Conservation (phyloP, 2,888 invertebrate genomes). For the Trichogramma dendrolimi region DNA sequence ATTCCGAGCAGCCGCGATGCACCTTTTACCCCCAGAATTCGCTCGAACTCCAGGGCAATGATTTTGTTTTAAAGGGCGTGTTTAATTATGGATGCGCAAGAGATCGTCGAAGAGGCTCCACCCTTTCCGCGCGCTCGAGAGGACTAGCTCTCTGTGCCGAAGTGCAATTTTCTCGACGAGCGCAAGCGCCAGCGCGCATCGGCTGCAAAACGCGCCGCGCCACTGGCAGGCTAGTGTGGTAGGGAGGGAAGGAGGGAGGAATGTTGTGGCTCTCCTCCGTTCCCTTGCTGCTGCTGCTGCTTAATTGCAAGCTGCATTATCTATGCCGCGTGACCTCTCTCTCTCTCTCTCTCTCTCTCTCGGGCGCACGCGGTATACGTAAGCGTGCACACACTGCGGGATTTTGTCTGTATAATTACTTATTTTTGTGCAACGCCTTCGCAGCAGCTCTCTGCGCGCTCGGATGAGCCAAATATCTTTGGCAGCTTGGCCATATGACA, state of each 20-base stretch:
- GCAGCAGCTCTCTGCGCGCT: constrained; percentile 30
- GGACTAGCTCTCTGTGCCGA: constrained; percentile 17
- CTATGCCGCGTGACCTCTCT: constrained; percentile 41
- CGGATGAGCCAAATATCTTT: constrained; percentile 48
- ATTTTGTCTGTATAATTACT: constrained; percentile 16
- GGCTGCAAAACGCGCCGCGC: constrained; percentile 29
- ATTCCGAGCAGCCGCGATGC: constrained; percentile 23
- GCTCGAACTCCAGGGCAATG: constrained; percentile 46
- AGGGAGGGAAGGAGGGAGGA: not conserved
- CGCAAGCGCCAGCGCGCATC: constrained; percentile 11
- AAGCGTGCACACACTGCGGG: no score
- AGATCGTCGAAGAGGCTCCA: constrained; percentile 47
- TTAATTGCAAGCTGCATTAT: constrained; percentile 52
- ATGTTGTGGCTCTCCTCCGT: not conserved
- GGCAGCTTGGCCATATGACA: constrained; percentile 43
- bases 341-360: not conserved
- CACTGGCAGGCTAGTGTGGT: constrained; percentile 35
- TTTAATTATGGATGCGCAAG: constrained; percentile 53
- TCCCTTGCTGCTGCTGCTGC: constrained; percentile 44
- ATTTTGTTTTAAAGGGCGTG: constrained; percentile 54
- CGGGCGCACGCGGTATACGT: not conserved
- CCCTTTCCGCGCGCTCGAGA: constrained; percentile 37
- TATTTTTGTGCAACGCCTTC: constrained; percentile 12
- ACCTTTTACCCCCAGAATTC: constrained; percentile 29
- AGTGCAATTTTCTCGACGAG: no score